These are phyloP conservation scores for Pseudachorutes palmiensis DNA, from an alignment of 1,140 invertebrate genomes.

Conservation along the genomic window DNA sequence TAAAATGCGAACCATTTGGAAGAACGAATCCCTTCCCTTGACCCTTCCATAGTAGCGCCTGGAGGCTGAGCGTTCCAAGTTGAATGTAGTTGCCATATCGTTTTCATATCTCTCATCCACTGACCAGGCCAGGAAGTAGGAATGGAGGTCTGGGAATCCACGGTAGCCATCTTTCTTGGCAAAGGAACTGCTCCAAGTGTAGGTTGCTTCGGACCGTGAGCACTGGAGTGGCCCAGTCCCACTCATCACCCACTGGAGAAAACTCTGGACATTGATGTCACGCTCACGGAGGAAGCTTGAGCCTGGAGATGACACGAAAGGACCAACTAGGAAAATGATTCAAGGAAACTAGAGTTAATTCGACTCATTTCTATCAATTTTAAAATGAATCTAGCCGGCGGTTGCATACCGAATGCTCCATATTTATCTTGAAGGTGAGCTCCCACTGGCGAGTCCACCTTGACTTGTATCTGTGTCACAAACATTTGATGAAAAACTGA, in stretches of 20 bases:
- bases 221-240: not conserved
- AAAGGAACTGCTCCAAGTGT: constrained; percentile 8
- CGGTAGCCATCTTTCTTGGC: constrained; percentile 7
- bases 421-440: constrained; percentile 29
- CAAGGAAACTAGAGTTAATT: constrained; percentile 4
- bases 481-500: constrained; percentile 13
- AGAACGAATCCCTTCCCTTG: constrained; percentile 25
- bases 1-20: constrained; percentile 22
- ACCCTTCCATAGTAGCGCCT: constrained; percentile 14
- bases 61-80: not conserved
- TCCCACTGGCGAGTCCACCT: constrained; percentile 24
- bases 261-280: constrained; percentile 8
- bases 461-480: not conserved
- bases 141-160: constrained; percentile 17
- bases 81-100: constrained; percentile 9
- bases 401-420: constrained; percentile 8
- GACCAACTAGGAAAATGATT: constrained; percentile 9
- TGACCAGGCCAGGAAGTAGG: constrained; percentile 19
- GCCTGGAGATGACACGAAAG: constrained; percentile 14
- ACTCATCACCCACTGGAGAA: constrained; percentile 10
- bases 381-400: not conserved
- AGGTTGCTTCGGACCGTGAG: constrained; percentile 16
- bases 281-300: not conserved
- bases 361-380: not conserved
- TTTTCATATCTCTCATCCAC: constrained; percentile 2